Conservation (phyloP, 2,888 invertebrate genomes). For the Mamestra brassicae region DNA sequence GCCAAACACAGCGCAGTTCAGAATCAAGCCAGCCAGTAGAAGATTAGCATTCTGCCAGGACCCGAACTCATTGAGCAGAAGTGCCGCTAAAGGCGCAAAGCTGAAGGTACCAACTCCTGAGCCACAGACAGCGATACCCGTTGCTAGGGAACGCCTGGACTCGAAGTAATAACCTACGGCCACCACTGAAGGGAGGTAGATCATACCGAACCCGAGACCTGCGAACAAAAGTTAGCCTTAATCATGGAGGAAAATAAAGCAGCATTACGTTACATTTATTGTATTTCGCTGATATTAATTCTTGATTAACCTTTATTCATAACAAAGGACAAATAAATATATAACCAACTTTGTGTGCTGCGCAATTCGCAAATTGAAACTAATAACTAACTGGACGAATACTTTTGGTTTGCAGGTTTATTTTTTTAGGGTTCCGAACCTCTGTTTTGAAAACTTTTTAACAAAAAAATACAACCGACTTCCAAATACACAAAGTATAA, state of each 20-base stretch:
- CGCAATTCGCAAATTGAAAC: constrained; percentile 25
- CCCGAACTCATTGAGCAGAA: constrained; percentile 94
- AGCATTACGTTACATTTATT: constrained; percentile 4
- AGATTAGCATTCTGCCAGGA: constrained; percentile 97
- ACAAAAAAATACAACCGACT: too few relatives aligned
- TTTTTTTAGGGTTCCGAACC: neutral
- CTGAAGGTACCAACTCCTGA: constrained; percentile 98
- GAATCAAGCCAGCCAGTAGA: constrained; percentile 97
- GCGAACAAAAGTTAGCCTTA: constrained; percentile 69
- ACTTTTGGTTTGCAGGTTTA: neutral
- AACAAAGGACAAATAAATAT: constrained; percentile 41
- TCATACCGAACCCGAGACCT: constrained; percentile 98
- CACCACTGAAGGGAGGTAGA: constrained; percentile 98
- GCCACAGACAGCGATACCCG: constrained; percentile 98
- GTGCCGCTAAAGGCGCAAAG: constrained; percentile 97
- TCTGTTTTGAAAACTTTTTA: too few relatives aligned
- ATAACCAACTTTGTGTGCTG: constrained; percentile 22
- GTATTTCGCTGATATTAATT: constrained; percentile 34
- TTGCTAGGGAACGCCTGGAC: constrained; percentile 97
- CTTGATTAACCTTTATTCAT: constrained; percentile 33
- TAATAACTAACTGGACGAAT: neutral
- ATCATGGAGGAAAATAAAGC: constrained; percentile 24
- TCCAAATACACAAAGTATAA: too few relatives aligned
- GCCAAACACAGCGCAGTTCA: constrained; percentile 97
- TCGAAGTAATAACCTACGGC: constrained; percentile 99